Evolutionary conservation across 2,113 vertebrate genomes (phyloP).

Genomic region (Tichodroma muraria): DNA sequence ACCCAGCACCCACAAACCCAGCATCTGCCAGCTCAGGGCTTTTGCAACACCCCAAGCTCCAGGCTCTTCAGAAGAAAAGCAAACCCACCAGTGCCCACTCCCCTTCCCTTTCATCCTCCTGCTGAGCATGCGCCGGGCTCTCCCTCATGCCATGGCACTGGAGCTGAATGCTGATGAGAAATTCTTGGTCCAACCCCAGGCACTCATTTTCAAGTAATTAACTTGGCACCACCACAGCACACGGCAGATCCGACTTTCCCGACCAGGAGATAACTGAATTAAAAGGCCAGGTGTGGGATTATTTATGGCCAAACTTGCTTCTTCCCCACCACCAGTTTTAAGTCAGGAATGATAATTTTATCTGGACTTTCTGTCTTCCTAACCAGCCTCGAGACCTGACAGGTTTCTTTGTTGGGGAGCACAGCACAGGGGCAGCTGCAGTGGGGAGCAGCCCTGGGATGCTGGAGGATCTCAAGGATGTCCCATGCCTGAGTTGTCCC

Average conservation of each 20-base stretch:
- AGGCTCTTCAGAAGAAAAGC: background rate
- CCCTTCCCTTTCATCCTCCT: background rate
- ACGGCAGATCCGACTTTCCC: slow-evolving; percentile 18
- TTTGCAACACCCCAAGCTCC: background rate
- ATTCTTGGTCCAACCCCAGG: slow-evolving; percentile 59
- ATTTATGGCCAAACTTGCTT: slow-evolving; percentile 33
- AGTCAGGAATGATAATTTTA: background rate
- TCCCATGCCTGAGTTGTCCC: fast-evolving
- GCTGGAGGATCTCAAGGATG: background rate
- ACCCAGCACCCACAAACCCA: background rate
- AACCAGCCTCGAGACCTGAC: background rate
- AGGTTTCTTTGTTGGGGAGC: background rate
- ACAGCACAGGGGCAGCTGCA: background rate
- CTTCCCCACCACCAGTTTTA: background rate
- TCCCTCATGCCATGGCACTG: background rate
- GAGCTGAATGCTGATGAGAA: slow-evolving; percentile 62
- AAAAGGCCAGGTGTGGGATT: slow-evolving; percentile 61
- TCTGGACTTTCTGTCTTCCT: background rate
- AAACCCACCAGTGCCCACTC: background rate
- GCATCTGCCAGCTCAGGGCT: fast-evolving
- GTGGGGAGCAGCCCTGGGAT: background rate
- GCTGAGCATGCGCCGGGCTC: background rate
- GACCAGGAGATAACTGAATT: slow-evolving; percentile 53
- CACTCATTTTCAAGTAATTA: slow-evolving; percentile 65
- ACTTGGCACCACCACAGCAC: slow-evolving; percentile 56